Base-by-base conservation (phyloP, 2,888 invertebrate genomes). In the Thymelicus acteon region DNA sequence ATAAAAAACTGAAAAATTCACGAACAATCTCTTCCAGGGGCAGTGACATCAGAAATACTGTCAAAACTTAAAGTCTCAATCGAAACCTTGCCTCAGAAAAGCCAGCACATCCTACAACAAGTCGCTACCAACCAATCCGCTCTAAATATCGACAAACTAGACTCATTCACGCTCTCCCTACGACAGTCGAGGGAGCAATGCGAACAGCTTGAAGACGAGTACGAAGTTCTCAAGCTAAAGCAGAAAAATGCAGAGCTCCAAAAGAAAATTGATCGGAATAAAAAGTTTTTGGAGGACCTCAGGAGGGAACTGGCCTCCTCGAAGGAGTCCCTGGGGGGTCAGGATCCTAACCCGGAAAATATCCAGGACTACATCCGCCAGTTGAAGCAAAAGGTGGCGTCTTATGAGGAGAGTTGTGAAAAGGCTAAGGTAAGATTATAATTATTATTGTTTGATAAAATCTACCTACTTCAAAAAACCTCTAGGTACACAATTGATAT, bases 371-470 rank as follows among this genome's bases (percentile, higher is more conserved):
- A 82, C 73, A 85, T 92, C 4, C 81, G 88, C n/a, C 88, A 89
- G 77, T 75, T 89, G 79, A 89, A 86, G 70, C 88, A 86, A 72
- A 93, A 92, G 67, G 81, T 93, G 0, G 82, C 78, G 8, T 87
- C 87, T 0, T 94, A 93, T 79, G 91, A 92, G 72, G 89, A 92
- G 68, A 91, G 83, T 72, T 89, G 82, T 74, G 85, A 86, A 12
- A 88, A 87, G 60, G 85, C 88, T 1, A 90, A 85, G 87, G 94
- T 94, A 79, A 69, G 61, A n/a, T 2, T 44, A 44, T n/a, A n/a
- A n/a, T 7, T 6, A 44, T 44, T 10, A 12, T 31, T 31, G 31
- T 31, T 1, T 31, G 3, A 31, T 31, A 31, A 31, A 31, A 31
- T 31, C 31, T 31, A 24, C 3, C 1, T 24, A 31, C 5, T 31